Base-by-base conservation (phyloP, 2,113 vertebrate genomes). In the Gnathonemus echidnorhynchus region DNA sequence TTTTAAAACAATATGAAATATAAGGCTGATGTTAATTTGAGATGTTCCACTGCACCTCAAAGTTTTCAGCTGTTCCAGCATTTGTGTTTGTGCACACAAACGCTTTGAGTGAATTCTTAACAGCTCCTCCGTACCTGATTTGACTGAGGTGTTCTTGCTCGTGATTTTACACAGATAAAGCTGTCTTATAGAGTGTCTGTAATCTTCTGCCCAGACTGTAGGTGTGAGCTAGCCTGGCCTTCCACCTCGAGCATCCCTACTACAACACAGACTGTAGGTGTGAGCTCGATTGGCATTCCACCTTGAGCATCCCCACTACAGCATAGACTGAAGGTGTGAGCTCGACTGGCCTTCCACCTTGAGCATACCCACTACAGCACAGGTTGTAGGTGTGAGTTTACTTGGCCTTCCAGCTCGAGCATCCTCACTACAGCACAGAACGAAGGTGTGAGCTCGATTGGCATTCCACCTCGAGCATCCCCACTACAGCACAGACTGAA, bases 401-500 rank as follows among this genome's bases (percentile, higher is more conserved):
- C 1, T 1, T 35, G 35, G 35, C 35, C 1, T 35, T 35, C 35
- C 35, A 35, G 1, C 35, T 35, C 1, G 35, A 35, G 35, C 35
- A 35, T 35, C 35, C 35, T 1, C 35, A 35, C 35, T 35, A 35
- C 35, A 35, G 35, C 35, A 35, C 1, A 35, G 35, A 35, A 1
- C 1, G 35, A 0, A 35, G 35, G 35, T 31, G 31, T 31, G 31
- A 31, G 31, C 31, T 31, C 1, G 35, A 1, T 1, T 35, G 35
- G 35, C 35, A 0, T 35, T 35, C 35, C 35, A 35, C 35, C 35
- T 35, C 35, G 35, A 35, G 80, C 46, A 70, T 86, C 91, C 92
- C 90, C 58, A 93, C 93, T 95, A 94, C 92, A 92, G 92, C 87
- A 89, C 92, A 93, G 93, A 66, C 35, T 77, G 48, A 13, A 49